Percentiles rank a stretch among this genome's conserved stretches.
Conservation (phyloP, 2,888 invertebrate species). For the Hoplodrina ambigua region DNA sequence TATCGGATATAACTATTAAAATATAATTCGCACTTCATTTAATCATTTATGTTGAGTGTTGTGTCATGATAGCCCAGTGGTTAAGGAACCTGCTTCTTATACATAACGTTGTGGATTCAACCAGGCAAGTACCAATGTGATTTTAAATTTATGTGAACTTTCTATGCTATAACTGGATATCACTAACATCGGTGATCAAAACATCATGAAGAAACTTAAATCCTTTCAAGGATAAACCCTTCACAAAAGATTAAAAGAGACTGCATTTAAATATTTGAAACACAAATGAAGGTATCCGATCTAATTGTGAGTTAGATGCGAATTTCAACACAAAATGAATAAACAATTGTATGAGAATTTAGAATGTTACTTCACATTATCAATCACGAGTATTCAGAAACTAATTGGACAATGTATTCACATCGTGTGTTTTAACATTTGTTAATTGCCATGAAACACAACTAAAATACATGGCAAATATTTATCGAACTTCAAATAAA, state of each 20-base stretch:
- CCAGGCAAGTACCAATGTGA: no score
- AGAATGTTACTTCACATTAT: constrained; percentile 22
- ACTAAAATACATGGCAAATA: constrained; percentile 19
- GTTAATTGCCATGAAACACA: constrained; percentile 49
- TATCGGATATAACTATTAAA: no score
- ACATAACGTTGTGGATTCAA: no score
- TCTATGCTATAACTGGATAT: no score
- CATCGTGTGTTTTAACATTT: constrained; percentile 48
- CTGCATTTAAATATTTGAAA: neutral
- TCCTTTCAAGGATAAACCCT: neutral
- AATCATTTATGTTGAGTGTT: neutral
- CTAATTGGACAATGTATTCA: constrained; percentile 54
- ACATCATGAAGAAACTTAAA: no score
- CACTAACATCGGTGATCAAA: no score
- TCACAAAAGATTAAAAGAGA: neutral
- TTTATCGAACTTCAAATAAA: constrained; percentile 14
- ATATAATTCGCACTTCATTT: neutral
- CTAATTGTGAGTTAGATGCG: constrained; percentile 14
- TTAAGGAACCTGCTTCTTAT: no score
- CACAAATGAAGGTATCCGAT: neutral
- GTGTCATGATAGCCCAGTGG: no score
- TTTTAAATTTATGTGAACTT: no score
- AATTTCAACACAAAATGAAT: constrained; percentile 35
- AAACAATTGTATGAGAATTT: constrained; percentile 36
- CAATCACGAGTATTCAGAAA: constrained; percentile 49